A percentile compares a stretch with the other conserved stretches of the same genome.
These are phyloP conservation scores for Pipistrellus pygmaeus DNA, from an alignment of 2,797 vertebrate species.

Conservation along the genomic window DNA sequence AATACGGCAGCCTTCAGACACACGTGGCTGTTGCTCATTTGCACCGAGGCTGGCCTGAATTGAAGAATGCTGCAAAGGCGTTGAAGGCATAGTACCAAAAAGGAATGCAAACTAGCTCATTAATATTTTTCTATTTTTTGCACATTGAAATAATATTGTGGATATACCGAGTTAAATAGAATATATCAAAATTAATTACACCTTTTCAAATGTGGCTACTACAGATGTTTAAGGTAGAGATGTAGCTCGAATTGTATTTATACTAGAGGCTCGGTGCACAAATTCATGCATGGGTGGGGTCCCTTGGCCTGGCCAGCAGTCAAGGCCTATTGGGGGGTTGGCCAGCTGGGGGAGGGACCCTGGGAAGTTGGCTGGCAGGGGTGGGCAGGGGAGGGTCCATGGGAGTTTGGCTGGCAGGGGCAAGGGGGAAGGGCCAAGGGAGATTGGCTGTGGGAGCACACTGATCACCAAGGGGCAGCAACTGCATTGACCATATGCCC, in stretches of 20 bases:
- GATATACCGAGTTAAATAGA: slow-evolving; percentile 28
- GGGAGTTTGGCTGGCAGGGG: too few species aligned
- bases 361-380: too few species aligned
- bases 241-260: background rate
- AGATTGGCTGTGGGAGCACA: too few species aligned
- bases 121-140: slow-evolving; percentile 40
- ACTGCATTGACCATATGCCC: too few species aligned
- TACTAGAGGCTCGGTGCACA: too few species aligned
- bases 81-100: background rate
- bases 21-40: background rate
- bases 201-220: background rate
- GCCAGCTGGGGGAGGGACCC: too few species aligned
- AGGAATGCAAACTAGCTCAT: background rate
- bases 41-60: background rate
- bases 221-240: background rate
- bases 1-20: background rate
- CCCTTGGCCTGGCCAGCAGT: too few species aligned
- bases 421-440: too few species aligned
- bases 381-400: too few species aligned
- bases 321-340: too few species aligned
- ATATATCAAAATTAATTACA: background rate
- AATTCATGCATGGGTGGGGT: too few species aligned
- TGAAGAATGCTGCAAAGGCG: background rate
- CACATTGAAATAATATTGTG: background rate
- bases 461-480: too few species aligned